Base-by-base conservation (phyloP, 2,113 vertebrate genomes). In the Oryzias javanicus region DNA sequence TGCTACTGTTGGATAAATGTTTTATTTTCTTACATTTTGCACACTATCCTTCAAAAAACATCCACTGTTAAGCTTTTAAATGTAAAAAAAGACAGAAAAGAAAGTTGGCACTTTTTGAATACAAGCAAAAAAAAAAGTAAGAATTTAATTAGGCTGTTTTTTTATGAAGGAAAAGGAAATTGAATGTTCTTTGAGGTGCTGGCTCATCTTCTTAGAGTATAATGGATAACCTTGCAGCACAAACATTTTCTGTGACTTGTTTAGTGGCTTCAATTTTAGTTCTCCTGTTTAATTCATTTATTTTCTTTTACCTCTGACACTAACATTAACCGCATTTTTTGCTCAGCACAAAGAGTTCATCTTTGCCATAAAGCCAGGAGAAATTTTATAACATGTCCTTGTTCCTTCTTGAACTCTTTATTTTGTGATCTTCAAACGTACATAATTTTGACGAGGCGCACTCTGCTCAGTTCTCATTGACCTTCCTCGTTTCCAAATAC, bases 221-320 rank as follows among this genome's bases (percentile, higher is more conserved):
- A 78, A 72, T 76, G 63, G 53, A 60, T 64, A 74, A 61, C 74
- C 82, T 84, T 81, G 72, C 44, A 68, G 60, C 62, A 35, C 55
- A 40, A 63, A 44, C 50, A 52, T 46, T 48, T 35, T 41, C 14
- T 29, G 20, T 58, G 4, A 42, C 68, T 74, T 76, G 62, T 70
- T 59, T 15, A 18, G 54, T 18, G 59, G 8, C 47, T 44, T 71
- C 58, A 60, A 59, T 77, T 74, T 29, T 35, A 46, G 14, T 47
- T 62, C 3, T 19, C 1, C 16, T 10, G 5, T 29, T 53, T 35
- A 22, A 10, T 56, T 20, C 14, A 0, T 61, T 60, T 57, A 55
- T 4, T 55, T n/a, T 60, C 60, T 60, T 42, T 54, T 63, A 29
- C 66, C 60, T 58, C 22, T 72, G 58, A 70, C 67, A 55, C 54